Conservation (phyloP, 1,140 invertebrate species). For the Babylonia areolata region DNA sequence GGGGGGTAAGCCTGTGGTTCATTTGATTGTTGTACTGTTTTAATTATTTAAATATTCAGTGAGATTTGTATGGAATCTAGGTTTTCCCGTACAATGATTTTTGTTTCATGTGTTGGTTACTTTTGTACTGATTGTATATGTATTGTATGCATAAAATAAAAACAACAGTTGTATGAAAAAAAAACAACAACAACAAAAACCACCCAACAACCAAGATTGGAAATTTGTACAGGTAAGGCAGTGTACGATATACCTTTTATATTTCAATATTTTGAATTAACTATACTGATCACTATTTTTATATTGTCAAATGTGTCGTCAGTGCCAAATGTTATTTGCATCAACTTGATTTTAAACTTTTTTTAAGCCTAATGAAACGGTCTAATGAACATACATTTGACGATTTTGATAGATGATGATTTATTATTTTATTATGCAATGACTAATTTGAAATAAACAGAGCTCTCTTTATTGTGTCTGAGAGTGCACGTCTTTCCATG, state of each 20-base stretch:
- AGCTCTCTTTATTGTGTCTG: neutral
- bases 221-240: neutral
- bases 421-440: neutral
- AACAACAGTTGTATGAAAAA: neutral
- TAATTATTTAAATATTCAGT: too few species aligned
- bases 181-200: neutral
- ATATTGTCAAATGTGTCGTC: neutral
- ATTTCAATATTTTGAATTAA: neutral
- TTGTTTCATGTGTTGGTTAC: neutral
- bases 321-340: neutral
- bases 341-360: neutral
- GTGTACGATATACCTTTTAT: neutral
- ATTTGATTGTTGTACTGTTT: too few species aligned
- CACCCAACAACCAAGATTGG: neutral
- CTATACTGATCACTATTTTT: neutral
- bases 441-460: constrained; percentile 12
- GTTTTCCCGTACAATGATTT: neutral
- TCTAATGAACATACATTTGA: neutral
- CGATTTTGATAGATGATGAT: constrained; percentile 3
- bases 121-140: neutral
- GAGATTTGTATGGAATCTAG: too few species aligned
- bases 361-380: neutral
- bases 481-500: too few species aligned
- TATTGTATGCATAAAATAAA: neutral
- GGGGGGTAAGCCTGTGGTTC: too few species aligned